Base-by-base conservation (phyloP, 2,888 invertebrate genomes). In the Perdita meconis region DNA sequence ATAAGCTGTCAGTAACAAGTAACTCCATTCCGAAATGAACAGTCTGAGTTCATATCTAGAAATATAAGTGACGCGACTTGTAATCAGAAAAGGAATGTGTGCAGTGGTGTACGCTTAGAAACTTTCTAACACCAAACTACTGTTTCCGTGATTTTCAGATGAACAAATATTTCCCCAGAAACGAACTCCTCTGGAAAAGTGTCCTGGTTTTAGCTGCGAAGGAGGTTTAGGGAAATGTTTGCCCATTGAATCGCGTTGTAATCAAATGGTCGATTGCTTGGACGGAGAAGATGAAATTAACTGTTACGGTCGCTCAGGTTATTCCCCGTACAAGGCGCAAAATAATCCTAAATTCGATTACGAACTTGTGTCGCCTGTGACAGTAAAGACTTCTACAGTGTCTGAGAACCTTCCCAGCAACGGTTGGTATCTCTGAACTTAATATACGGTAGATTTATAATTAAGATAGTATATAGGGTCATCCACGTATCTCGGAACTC, bases 201-300 rank as follows among this genome's bases (percentile, higher is more conserved):
- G 97, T 92, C 96, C 96, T 0, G 97, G 97, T 0, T 95, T 95
- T 86, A 93, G 93, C 72, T 97, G 97, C 88, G 93, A 94, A 76
- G 94, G 94, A 87, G 95, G 95, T 50, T 93, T 95, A 40, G 93
- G 93, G 8, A 95, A 94, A 89, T 97, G 97, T 89, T 93, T 97
- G 22, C 93, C 96, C 0, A 93, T 93, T 36, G 94, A 93, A 79
- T 93, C 94, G 80, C 94, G 94, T 63, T 97, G 97, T 91, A 95
- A 97, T 89, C 94, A 94, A 86, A 93, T 94, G 47, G 94, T 96
- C 0, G 96, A 97, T 88, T 97, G 97, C 87, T 92, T 97, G 30
- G 93, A 95, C 47, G 97, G 95, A 22, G 97, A 97, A 92, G 97
- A 97, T 92, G 97, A 97, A 93, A 90, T 94, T 0, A 94, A 95